Percentiles rank a stretch among this genome's conserved stretches.
These are phyloP conservation scores for Muscicapa striata DNA, from an alignment of 2,797 vertebrate species.

Conservation along the genomic window DNA sequence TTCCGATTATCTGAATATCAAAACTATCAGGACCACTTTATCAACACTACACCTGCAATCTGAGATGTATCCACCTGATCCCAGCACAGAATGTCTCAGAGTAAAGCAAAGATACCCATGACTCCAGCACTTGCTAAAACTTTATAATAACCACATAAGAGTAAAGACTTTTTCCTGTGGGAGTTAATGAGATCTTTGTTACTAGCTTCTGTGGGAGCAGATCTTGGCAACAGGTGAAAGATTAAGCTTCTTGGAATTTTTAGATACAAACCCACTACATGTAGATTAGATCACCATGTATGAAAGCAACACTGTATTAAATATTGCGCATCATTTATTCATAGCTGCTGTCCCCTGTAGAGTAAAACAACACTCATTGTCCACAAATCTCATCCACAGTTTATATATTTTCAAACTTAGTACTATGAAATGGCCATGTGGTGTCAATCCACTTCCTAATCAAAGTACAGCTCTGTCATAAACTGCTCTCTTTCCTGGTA, in stretches of 20 bases:
- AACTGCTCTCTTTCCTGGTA: not conserved
- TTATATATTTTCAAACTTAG: not conserved
- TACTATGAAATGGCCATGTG: not conserved
- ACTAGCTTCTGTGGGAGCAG: not conserved
- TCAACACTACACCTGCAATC: not conserved
- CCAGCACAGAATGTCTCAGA: not conserved
- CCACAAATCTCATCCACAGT: not conserved
- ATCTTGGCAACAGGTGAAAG: constrained; percentile 3
- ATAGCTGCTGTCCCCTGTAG: not conserved
- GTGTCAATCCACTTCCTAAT: not conserved
- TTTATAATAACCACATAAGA: not conserved
- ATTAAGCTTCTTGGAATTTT: constrained; percentile 18
- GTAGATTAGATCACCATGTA: not conserved
- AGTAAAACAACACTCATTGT: not conserved
- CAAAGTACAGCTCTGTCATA: not conserved
- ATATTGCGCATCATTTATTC: not conserved
- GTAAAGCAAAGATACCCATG: not conserved
- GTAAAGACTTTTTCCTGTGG: not conserved
- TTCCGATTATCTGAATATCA: not conserved
- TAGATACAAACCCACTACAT: not conserved
- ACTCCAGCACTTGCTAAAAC: not conserved
- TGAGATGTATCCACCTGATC: not conserved
- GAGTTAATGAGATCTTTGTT: constrained; percentile 19
- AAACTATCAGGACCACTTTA: not conserved
- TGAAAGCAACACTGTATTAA: not conserved